Percentiles rank a stretch among this genome's conserved stretches.
Evolutionary conservation across 2,888 invertebrate genomes (phyloP).

Genomic region (Silvanus unidentatus): DNA sequence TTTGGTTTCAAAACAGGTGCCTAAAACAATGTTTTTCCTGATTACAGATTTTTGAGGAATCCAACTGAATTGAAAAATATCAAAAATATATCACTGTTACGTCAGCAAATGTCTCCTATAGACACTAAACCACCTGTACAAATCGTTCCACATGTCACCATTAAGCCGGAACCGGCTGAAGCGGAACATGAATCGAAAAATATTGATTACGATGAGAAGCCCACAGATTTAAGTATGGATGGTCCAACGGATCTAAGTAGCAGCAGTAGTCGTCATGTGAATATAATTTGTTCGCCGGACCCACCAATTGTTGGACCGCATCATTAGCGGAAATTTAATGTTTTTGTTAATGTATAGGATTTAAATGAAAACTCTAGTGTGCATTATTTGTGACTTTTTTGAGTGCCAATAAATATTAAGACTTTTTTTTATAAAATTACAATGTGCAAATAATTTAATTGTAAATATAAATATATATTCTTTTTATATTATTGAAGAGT

Average conservation of each 20-base stretch:
- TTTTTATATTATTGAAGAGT: slow-evolving; percentile 19
- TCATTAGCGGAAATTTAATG: slow-evolving; percentile 24
- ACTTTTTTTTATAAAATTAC: neutral
- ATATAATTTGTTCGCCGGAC: slow-evolving; percentile 44
- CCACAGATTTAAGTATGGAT: slow-evolving; percentile 45
- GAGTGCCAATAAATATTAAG: slow-evolving; percentile 23
- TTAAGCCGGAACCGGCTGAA: slow-evolving; percentile 37
- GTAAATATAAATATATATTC: slow-evolving; percentile 25
- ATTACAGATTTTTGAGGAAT: slow-evolving; percentile 80
- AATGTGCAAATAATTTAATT: slow-evolving; percentile 25
- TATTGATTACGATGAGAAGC: slow-evolving; percentile 42
- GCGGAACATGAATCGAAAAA: slow-evolving; percentile 12
- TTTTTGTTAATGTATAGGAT: slow-evolving; percentile 8
- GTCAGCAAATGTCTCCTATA: slow-evolving; percentile 64
- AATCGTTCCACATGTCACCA: slow-evolving; percentile 24
- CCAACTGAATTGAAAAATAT: slow-evolving; percentile 91
- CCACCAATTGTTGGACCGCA: slow-evolving; percentile 34
- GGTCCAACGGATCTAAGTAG: slow-evolving; percentile 43
- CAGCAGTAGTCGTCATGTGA: slow-evolving; percentile 39
- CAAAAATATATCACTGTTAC: slow-evolving; percentile 81
- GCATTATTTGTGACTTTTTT: slow-evolving; percentile 20
- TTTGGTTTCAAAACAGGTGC: too few species aligned
- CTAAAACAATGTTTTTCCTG: too few species aligned
- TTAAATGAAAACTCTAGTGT: slow-evolving; percentile 11
- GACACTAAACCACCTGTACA: slow-evolving; percentile 29